Base-by-base conservation (phyloP, 2,797 vertebrate genomes). In the Enteromius afrohamiltoni region DNA sequence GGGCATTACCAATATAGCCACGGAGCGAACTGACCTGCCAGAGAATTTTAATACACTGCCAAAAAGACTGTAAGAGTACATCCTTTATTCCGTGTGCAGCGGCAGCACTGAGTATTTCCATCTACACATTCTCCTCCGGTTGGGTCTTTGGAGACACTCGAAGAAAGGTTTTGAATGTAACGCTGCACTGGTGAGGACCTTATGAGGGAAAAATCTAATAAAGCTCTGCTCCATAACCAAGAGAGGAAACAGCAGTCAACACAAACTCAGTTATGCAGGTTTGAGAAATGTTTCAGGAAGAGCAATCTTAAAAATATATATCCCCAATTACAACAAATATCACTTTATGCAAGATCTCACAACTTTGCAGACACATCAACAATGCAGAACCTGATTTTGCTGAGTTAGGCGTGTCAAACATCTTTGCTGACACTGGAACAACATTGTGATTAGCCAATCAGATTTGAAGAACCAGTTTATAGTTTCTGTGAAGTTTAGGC, bases 131-230 rank as follows among this genome's bases (percentile, higher is more conserved):
- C 85, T 69, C 68, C 68, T 60, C 17, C 77, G 1, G 80, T 31
- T 77, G 51, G 74, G 60, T 77, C 64, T 74, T 51, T 13, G 4
- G 47, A 60, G 79, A 65, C 65, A n/a, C 62, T 80, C 76, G 70
- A 45, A 34, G 45, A 79, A 80, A 80, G 83, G 84, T 69, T 60
- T 67, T 53, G 69, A 79, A 86, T 85, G 60, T 69, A 86, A 77
- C 64, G 29, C 77, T 53, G 82, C 23, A 49, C 74, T 75, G 83
- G 58, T 29, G 67, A 74, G 68, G 62, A 77, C 77, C 71, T 79
- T 64, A 60, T 74, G 4, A 45, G 17, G 62, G 53, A 74, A 68
- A 79, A 83, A 83, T 83, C 79, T 69, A 84, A 86, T 87, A 87
- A 87, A 67, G 47, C 19, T 6, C 37, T 47, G 84, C 79, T 84